phyloP scores from a whole-genome alignment of 1,140 invertebrate species.

The Limonius californicus region DNA sequence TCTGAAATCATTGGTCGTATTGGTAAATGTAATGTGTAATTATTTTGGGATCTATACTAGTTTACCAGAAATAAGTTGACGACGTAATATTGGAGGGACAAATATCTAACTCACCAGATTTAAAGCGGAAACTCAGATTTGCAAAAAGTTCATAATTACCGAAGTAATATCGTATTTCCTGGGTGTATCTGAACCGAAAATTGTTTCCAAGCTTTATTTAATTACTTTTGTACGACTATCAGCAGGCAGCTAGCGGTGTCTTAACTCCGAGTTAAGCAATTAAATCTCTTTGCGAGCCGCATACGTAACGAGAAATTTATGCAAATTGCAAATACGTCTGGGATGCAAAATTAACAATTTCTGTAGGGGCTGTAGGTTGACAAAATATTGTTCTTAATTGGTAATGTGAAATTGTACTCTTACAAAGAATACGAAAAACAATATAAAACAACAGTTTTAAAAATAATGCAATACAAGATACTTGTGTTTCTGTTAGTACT shows the following conservation, averaged over 20 bases:
- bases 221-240: conserved; percentile 37
- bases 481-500: too few species aligned
- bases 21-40: too few species aligned
- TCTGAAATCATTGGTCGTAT: too few species aligned
- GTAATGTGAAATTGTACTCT: not conserved
- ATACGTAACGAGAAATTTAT: conserved; percentile 41
- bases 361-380: not conserved
- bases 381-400: conserved; percentile 4
- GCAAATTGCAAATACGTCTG: conserved; percentile 38
- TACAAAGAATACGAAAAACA: too few species aligned
- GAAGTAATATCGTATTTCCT: conserved; percentile 14
- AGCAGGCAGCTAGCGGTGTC: conserved; percentile 28
- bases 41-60: too few species aligned
- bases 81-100: too few species aligned
- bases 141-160: conserved; percentile 11
- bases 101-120: conserved; percentile 2
- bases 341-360: conserved; percentile 35
- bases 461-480: too few species aligned
- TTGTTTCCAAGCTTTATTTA: conserved; percentile 41
- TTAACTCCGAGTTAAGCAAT: conserved; percentile 40
- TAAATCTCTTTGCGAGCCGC: conserved; percentile 41
- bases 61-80: too few species aligned
- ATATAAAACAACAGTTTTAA: too few species aligned
- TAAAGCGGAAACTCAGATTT: not conserved
- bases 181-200: conserved; percentile 32